Base-by-base conservation (phyloP, 2,888 invertebrate genomes). In the Amblyteles armatorius region DNA sequence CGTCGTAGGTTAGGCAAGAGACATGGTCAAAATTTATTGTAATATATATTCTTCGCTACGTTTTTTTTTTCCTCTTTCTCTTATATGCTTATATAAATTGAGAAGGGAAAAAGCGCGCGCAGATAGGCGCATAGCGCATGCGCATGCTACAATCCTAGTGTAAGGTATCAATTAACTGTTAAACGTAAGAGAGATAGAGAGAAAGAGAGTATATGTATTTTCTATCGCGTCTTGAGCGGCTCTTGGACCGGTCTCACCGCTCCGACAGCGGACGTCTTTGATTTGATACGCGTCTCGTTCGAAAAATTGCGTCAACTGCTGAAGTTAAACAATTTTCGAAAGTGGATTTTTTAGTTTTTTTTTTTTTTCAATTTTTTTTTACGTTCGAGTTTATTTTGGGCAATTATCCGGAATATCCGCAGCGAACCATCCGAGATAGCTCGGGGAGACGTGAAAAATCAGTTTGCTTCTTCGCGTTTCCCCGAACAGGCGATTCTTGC, bases 1-100 rank as follows among this genome's bases (percentile, higher is more conserved):
- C 50, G 36, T 73, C 82, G 67, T 78, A 83, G 79, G 68, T 52
- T 77, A 74, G 84, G 50, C 57, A 76, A 72, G 33, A 80, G 77
- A 85, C 68, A 73, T 71, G 79, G 76, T 85, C 73, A 44, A 86
- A 85, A 83, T 83, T 79, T 73, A 85, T 87, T 88, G 83, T 86
- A 85, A 87, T 88, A 86, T 83, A 87, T 86, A 57, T 72, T 80
- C 44, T 57, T 77, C 63, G 78, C 55, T 84, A 48, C 3, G 40
- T 80, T 63, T 52, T 83, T 79, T 73, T 33, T 84, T 79, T 80
- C 36, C 76, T 76, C n/a, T 57, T 80, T 57, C 52, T 57, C 52
- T 26, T 33, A 69, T 83, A 74, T 76, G 82, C 80, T 74, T 80
- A 86, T 52, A 40, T 48, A 33, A 36, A 74, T 36, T 13, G 7